phyloP scores from a whole-genome alignment of 2,888 invertebrate genomes.

The Sarcophaga caerulescens region DNA sequence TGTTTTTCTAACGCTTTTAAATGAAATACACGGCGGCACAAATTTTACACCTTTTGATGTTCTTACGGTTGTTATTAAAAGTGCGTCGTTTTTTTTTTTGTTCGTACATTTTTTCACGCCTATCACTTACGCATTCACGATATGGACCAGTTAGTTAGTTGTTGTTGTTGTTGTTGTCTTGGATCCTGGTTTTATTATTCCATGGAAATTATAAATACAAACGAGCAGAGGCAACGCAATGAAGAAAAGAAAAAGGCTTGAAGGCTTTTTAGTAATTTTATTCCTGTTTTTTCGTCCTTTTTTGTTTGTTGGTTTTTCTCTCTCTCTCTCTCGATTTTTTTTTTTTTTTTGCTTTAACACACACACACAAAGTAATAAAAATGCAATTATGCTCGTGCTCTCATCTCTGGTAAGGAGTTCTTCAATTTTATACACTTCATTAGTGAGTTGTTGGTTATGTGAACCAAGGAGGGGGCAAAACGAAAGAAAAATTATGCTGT shows the following conservation, averaged over 20 bases:
- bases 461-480: slow-evolving; percentile 9
- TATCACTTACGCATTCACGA: slow-evolving; percentile 36
- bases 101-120: slow-evolving; percentile 48
- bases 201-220: slow-evolving; percentile 64
- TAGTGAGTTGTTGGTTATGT: slow-evolving; percentile 60
- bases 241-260: slow-evolving; percentile 34
- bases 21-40: neutral
- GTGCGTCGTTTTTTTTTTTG: neutral
- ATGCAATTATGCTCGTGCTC: slow-evolving; percentile 67
- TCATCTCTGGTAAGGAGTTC: slow-evolving; percentile 51
- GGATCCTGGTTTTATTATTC: slow-evolving; percentile 32
- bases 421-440: slow-evolving; percentile 67
- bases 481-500: slow-evolving; percentile 18
- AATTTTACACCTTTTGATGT: slow-evolving; percentile 64
- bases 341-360: slow-evolving; percentile 56
- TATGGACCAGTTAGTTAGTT: slow-evolving; percentile 38
- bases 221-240: neutral
- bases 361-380: slow-evolving; percentile 69
- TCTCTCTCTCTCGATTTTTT: neutral
- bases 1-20: slow-evolving; percentile 27
- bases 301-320: slow-evolving; percentile 14
- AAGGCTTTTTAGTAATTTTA: slow-evolving; percentile 64
- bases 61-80: neutral
- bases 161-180: slow-evolving; percentile 28
- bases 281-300: slow-evolving; percentile 54